Evolutionary conservation across 2,113 vertebrate species (phyloP), one percentile per base, ranked within the genome.

Genomic region (Phaethon lepturus): DNA sequence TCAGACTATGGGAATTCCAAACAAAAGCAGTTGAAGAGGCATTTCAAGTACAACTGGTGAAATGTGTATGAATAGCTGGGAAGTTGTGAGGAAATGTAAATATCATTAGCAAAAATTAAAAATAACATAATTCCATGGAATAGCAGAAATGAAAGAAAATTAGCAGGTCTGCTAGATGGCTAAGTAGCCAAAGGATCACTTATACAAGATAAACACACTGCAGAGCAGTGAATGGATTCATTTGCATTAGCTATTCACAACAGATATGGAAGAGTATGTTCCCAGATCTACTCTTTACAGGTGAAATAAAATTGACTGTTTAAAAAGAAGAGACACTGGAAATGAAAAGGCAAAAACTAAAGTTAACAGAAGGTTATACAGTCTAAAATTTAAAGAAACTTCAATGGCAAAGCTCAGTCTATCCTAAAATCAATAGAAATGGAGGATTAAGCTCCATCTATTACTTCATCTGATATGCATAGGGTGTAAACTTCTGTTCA

Each of bases 221-320:
- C 35, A 83, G 45, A 94, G 45, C 45, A 84, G 49, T 9, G 66
- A 86, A 45, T 74, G 86, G 2, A 94, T 89, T 95, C 89, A 83
- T 76, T 72, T 89, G 33, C 38, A 73, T 95, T 84, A 86, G 80
- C 89, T 89, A 93, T 88, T 95, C 67, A 88, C 72, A 91, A 60
- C 0, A 0, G 72, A 76, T 59, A 79, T 31, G 28, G 26, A 87
- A 79, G 69, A 82, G 53, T 12, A 77, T 13, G 23, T 77, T 92
- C 63, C 18, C 59, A 87, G 23, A 84, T 52, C 45, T 93, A 26
- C 55, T 42, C n/a, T 79, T 92, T 38, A 75, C 17, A 95, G 45
- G 72, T 80, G 59, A 96, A 92, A 93, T 75, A 81, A 82, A 82
- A 90, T 26, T 45, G 26, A 38, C 45, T 18, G 50, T 77, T 87